Percentiles rank a stretch among this genome's conserved stretches.
Evolutionary conservation across 2,888 invertebrate genomes (phyloP).

Genomic region (Vesta saturnalis): DNA sequence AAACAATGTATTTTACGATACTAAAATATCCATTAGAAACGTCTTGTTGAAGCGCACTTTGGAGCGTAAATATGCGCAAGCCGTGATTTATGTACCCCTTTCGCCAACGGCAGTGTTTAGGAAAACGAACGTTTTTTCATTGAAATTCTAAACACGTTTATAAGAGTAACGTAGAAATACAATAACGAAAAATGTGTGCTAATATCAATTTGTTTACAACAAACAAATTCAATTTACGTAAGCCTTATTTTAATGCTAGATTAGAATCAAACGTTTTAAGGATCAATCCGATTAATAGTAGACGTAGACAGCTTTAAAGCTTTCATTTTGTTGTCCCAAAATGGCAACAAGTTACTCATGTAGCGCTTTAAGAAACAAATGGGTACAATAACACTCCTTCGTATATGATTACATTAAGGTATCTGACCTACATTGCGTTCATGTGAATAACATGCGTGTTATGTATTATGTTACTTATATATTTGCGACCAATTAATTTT

Average conservation of each 20-base stretch:
- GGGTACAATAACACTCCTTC: neutral
- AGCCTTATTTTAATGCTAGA: neutral
- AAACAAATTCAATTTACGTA: neutral
- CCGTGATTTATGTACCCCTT: conserved; percentile 1
- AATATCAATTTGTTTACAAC: conserved; percentile 1
- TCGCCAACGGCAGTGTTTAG: neutral
- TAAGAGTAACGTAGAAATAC: neutral
- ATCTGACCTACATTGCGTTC: conserved; percentile 5
- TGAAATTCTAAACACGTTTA: neutral
- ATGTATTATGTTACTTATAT: conserved; percentile 8
- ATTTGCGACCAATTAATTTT: conserved; percentile 22
- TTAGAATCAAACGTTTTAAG: neutral
- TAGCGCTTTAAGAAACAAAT: neutral
- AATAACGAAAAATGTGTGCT: neutral
- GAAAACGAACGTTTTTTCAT: conserved; percentile 1
- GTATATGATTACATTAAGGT: conserved; percentile 5
- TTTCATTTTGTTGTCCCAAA: conserved; percentile 6
- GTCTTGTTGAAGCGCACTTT: conserved; percentile 1
- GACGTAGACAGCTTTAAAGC: neutral
- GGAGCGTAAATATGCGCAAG: neutral
- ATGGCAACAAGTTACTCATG: neutral
- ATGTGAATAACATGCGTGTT: conserved; percentile 6
- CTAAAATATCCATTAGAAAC: neutral
- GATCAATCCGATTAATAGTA: neutral
- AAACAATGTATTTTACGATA: neutral